Base-by-base conservation (phyloP, 2,888 invertebrate species). In the Tubulanus polymorphus region DNA sequence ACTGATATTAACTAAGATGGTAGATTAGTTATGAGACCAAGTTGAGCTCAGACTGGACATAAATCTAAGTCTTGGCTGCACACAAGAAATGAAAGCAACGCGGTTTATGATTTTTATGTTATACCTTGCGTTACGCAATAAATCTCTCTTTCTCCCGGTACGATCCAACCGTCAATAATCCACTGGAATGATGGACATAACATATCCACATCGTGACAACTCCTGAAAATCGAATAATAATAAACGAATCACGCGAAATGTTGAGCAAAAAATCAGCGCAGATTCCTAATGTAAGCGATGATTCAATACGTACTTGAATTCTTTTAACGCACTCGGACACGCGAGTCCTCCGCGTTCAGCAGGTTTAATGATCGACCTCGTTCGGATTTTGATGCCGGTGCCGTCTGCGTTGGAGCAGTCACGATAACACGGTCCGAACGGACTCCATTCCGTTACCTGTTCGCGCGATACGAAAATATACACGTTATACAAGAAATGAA, bases 371-470 rank as follows among this genome's bases (percentile, higher is more conserved):
- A 59, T 41, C 3, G 49, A 56, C 18, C 59, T 53, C 1, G 51
- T 54, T 2, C 59, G 32, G 15, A 54, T 49, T 45, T 57, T 53
- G 35, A 58, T 37, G n/a, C 37, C 37, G 1, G 29, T 32, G 28
- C 23, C 35, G 3, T 20, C 37, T 12, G 37, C 45, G 15, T 45
- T n/a, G 2, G 59, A 53, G 37, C 59, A 59, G 51, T 59, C 53
- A 18, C 45, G 25, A 32, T 55, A 54, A 27, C 59, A 59, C 2
- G 59, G 59, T 26, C 59, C 56, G 29, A 47, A 59, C 18, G 41
- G 20, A 37, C 59, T 59, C 59, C 59, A 59, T 2, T 23, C 26
- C 27, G 51, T 49, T 15, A 56, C 46, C 59, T 59, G 41, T n/a
- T n/a, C n/a, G n/a, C n/a, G n/a, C n/a, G n/a, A n/a, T 6, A 57